These are phyloP conservation scores for Hydrocynus forskahlii DNA, from an alignment of 2,797 vertebrate genomes.

Conservation along the genomic window DNA sequence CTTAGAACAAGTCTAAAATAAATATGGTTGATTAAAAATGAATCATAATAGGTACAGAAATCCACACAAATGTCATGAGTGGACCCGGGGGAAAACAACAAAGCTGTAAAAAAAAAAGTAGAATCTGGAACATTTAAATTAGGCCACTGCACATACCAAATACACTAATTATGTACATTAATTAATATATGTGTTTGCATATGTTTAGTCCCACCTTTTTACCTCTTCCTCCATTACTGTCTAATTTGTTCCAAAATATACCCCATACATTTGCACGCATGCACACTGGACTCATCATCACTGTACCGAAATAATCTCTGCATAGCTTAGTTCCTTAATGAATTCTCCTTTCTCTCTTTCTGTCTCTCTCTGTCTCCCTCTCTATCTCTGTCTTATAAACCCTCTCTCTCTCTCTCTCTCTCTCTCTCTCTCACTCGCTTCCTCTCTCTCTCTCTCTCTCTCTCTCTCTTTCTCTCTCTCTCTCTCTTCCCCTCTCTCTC, in stretches of 20 bases:
- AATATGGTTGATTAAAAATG: not conserved
- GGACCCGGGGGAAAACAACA: not conserved
- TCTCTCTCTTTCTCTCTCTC: too few species aligned
- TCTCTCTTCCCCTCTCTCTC: too few species aligned
- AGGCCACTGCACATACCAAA: not conserved
- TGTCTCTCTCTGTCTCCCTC: too few species aligned
- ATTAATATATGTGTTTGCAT: not conserved
- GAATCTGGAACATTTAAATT: not conserved
- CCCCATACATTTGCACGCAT: slow-evolving; percentile 18
- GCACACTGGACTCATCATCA: slow-evolving; percentile 15
- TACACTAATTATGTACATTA: not conserved
- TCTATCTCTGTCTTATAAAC: too few species aligned
- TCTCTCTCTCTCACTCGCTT: too few species aligned
- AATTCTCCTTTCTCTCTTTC: slow-evolving; percentile 11
- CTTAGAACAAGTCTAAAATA: too few species aligned
- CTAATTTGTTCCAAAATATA: slow-evolving; percentile 12
- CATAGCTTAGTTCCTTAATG: slow-evolving; percentile 21
- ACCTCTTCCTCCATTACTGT: not conserved
- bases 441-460: too few species aligned
- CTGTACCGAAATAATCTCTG: slow-evolving; percentile 12
- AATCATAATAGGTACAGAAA: not conserved
- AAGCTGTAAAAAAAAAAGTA: not conserved
- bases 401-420: too few species aligned
- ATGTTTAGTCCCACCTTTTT: not conserved
- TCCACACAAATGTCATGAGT: not conserved